phyloP scores from a whole-genome alignment of 2,113 vertebrate genomes.

The Urocynchramus pylzowi region DNA sequence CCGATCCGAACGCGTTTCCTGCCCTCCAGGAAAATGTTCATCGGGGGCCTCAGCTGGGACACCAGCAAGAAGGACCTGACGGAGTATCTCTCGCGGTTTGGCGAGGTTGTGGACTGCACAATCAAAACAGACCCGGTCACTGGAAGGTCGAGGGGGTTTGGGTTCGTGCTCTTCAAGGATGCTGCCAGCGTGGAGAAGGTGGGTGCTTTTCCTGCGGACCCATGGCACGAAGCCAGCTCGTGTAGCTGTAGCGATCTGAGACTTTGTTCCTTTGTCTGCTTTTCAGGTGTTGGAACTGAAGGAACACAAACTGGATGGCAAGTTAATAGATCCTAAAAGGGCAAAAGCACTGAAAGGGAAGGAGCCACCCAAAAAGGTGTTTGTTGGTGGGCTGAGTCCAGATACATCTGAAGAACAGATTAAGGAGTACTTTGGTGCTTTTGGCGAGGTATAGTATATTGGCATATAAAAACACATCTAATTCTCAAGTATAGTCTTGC shows the following conservation, averaged over 20 bases:
- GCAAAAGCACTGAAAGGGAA: slow-evolving; percentile 88
- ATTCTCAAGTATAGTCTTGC: neutral
- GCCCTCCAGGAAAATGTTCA: slow-evolving; percentile 85
- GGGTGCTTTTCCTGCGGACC: neutral
- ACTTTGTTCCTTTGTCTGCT: neutral
- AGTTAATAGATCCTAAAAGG: slow-evolving; percentile 87
- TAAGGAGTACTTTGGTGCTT: slow-evolving; percentile 86
- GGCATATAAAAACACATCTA: rapidly evolving
- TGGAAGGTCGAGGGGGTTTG: slow-evolving; percentile 85
- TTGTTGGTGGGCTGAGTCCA: slow-evolving; percentile 87
- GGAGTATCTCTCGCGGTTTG: slow-evolving; percentile 87
- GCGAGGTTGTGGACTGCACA: slow-evolving; percentile 88
- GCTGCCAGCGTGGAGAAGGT: slow-evolving; percentile 87
- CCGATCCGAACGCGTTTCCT: rapidly evolving
- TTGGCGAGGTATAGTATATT: slow-evolving; percentile 77
- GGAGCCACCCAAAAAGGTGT: slow-evolving; percentile 87
- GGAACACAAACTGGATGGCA: slow-evolving; percentile 88
- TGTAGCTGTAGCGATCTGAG: neutral
- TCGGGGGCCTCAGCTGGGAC: slow-evolving; percentile 90
- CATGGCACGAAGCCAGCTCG: neutral
- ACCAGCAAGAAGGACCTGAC: slow-evolving; percentile 90
- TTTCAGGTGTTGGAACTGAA: slow-evolving; percentile 84
- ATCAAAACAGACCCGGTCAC: slow-evolving; percentile 89
- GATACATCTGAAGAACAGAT: slow-evolving; percentile 88
- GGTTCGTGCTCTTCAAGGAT: slow-evolving; percentile 88